A percentile compares a stretch with the other conserved stretches of the same genome.
Conservation (phyloP, 2,888 invertebrate species). For the Dryobota labecula region DNA sequence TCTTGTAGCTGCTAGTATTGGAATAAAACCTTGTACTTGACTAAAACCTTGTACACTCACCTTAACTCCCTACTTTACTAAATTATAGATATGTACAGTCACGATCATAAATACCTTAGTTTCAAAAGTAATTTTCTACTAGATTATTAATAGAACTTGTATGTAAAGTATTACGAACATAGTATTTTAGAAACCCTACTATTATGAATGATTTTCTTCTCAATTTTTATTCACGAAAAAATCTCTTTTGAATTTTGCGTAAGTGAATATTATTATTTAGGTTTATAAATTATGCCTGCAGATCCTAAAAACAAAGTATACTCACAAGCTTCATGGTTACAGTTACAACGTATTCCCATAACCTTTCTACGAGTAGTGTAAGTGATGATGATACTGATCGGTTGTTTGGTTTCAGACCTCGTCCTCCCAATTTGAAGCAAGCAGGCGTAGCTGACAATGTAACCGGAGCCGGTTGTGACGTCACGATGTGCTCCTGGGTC, state of each 20-base stretch:
- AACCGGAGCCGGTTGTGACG: slow-evolving; percentile 66
- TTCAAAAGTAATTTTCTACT: no score
- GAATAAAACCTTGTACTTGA: not conserved
- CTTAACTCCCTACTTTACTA: not conserved
- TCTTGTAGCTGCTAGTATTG: not conserved
- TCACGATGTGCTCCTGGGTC: slow-evolving; percentile 86
- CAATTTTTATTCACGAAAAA: not conserved
- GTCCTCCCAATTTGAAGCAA: slow-evolving; percentile 46
- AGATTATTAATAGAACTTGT: not conserved
- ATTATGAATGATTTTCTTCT: not conserved
- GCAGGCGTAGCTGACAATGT: slow-evolving; percentile 70
- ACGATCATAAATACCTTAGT: no score
- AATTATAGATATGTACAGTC: not conserved
- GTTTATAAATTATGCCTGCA: no score
- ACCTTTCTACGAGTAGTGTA: no score
- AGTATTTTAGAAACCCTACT: not conserved
- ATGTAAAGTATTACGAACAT: not conserved
- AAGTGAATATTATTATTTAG: not conserved
- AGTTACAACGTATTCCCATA: not conserved
- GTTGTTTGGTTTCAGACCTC: slow-evolving; percentile 68
- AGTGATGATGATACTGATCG: not conserved
- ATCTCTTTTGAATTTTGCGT: not conserved
- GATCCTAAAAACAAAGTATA: not conserved
- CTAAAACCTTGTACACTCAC: not conserved
- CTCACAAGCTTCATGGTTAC: not conserved